These are phyloP conservation scores for Contarinia nasturtii DNA, from an alignment of 1,140 invertebrate species.

Conservation along the genomic window DNA sequence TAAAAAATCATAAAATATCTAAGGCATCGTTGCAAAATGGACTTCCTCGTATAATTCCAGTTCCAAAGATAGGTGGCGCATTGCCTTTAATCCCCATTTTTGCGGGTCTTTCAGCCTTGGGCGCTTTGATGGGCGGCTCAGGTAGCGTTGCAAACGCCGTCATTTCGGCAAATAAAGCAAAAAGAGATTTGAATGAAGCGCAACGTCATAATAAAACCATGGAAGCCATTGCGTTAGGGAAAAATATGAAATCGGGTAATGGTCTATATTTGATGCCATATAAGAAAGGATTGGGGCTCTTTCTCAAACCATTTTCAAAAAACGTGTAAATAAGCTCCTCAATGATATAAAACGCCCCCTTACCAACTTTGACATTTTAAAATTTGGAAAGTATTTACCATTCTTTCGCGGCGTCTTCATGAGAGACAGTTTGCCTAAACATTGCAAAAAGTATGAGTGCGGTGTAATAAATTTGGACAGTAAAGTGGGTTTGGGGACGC, in stretches of 20 bases:
- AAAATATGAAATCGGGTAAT: constrained; percentile 7
- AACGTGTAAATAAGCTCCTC: constrained; percentile 5
- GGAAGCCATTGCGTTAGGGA: constrained; percentile 11
- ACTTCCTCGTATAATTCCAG: constrained; percentile 14
- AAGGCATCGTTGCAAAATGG: constrained; percentile 2
- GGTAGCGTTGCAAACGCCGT: constrained; percentile 10
- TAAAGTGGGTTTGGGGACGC: neutral
- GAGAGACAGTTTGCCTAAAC: neutral
- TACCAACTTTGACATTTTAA: neutral
- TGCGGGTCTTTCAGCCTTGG: constrained; percentile 17
- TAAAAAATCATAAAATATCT: constrained; percentile 6
- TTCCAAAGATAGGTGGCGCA: constrained; percentile 18
- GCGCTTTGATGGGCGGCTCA: constrained; percentile 10
- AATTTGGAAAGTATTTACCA: neutral
- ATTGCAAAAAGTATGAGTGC: neutral
- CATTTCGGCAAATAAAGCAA: constrained; percentile 10
- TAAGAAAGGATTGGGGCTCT: constrained; percentile 10
- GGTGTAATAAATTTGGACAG: neutral
- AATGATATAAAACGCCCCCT: too few relatives aligned
- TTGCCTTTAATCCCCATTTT: constrained; percentile 20
- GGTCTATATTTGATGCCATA: constrained; percentile 16
- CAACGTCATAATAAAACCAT: constrained; percentile 15
- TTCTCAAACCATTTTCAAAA: constrained; percentile 4
- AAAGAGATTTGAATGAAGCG: constrained; percentile 9
- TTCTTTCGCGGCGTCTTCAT: constrained; percentile 7